Percentiles rank a stretch among this genome's conserved stretches.
Conservation (phyloP, 2,113 vertebrate genomes). For the Gopherus evgoodei region DNA sequence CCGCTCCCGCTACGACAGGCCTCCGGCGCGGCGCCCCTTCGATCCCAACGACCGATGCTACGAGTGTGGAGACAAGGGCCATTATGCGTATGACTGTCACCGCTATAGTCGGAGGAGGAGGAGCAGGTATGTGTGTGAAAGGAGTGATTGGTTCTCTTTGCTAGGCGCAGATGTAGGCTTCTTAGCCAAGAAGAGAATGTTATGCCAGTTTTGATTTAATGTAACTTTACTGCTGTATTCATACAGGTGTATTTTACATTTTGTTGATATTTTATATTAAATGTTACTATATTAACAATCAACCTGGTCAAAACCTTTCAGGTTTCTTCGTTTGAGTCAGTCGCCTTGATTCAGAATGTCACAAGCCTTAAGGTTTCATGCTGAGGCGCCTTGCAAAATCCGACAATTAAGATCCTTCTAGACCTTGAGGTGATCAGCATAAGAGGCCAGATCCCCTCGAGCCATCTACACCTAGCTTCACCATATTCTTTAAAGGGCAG, state of each 20-base stretch:
- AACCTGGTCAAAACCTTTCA: slow-evolving; percentile 95
- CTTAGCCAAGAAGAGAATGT: slow-evolving; percentile 68
- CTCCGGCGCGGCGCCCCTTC: slow-evolving; percentile 86
- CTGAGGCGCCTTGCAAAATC: slow-evolving; percentile 95
- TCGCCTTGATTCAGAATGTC: slow-evolving; percentile 95
- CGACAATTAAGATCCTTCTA: slow-evolving; percentile 92
- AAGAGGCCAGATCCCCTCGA: slow-evolving; percentile 93
- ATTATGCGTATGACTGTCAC: slow-evolving; percentile 92
- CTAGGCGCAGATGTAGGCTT: slow-evolving; percentile 57
- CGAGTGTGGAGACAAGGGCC: slow-evolving; percentile 91
- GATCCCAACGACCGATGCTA: slow-evolving; percentile 92
- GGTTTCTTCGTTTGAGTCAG: slow-evolving; percentile 96
- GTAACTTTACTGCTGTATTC: slow-evolving; percentile 33
- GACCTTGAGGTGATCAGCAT: slow-evolving; percentile 94
- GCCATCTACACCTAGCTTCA: slow-evolving; percentile 92
- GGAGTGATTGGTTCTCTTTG: slow-evolving; percentile 38
- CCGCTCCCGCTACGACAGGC: slow-evolving; percentile 87
- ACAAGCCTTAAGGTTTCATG: slow-evolving; percentile 94
- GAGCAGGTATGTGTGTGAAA: slow-evolving; percentile 83
- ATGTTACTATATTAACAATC: slow-evolving; percentile 89
- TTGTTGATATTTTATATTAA: slow-evolving; percentile 72
- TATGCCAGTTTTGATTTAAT: not conserved
- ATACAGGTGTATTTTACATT: slow-evolving; percentile 74
- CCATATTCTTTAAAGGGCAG: slow-evolving; percentile 90
- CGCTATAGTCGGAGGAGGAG: slow-evolving; percentile 86